phyloP scores from a whole-genome alignment of 2,113 vertebrate species.

The Ameiurus melas region DNA sequence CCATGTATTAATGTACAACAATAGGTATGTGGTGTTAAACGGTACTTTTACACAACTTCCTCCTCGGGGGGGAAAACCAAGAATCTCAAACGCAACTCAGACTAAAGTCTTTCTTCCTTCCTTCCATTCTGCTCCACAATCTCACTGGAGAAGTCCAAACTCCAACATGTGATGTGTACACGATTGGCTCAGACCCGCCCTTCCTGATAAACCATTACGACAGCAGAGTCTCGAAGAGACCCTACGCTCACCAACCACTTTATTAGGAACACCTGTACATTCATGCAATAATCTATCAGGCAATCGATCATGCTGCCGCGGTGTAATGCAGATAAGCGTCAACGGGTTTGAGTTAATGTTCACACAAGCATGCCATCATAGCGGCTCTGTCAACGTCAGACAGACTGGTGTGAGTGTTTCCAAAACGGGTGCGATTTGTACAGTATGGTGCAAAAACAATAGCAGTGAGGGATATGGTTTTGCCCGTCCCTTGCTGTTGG shows the following conservation, averaged over 20 bases:
- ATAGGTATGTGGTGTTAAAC: too few species aligned
- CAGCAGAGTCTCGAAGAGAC: neutral
- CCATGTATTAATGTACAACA: neutral
- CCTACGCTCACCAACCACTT: neutral
- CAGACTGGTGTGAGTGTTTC: neutral
- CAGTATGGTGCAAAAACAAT: neutral
- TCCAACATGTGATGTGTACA: neutral
- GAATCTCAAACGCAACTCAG: neutral
- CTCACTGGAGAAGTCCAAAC: neutral
- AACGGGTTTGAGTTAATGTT: neutral
- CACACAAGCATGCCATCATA: neutral
- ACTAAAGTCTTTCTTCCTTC: neutral
- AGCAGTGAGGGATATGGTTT: neutral
- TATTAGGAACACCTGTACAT: neutral
- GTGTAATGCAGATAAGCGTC: neutral
- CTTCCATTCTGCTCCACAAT: neutral
- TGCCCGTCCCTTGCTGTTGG: neutral
- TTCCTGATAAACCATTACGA: neutral
- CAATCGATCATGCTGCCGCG: neutral
- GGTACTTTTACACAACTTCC: neutral
- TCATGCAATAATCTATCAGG: neutral
- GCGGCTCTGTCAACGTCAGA: neutral
- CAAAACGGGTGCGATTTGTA: neutral
- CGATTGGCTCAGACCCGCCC: neutral
- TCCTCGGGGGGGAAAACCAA: neutral